Conservation (phyloP, 2,797 vertebrate species). For the Babyrousa celebensis region DNA sequence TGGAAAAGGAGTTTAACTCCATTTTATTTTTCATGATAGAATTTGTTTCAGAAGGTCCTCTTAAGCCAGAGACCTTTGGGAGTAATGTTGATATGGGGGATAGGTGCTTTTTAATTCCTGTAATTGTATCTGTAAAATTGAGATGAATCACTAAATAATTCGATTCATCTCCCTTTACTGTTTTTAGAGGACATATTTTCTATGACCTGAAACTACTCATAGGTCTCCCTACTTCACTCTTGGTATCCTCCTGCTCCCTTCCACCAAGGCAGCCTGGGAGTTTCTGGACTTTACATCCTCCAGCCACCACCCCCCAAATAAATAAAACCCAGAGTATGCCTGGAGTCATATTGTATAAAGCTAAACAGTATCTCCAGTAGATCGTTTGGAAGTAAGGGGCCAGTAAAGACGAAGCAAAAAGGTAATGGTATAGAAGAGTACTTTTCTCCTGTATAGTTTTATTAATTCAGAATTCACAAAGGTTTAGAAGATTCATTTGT, state of each 20-base stretch:
- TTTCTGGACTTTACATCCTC: neutral
- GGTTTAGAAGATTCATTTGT: neutral
- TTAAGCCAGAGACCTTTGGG: constrained; percentile 59
- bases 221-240: neutral
- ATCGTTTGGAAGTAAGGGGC: neutral
- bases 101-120: neutral
- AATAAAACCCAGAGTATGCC: constrained; percentile 19
- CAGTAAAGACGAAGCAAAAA: neutral
- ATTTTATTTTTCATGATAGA: constrained; percentile 65
- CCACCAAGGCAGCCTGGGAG: neutral
- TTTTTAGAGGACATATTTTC: constrained; percentile 66
- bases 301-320: neutral
- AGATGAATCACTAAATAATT: constrained; percentile 56
- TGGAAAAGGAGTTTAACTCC: constrained; percentile 28
- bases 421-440: neutral
- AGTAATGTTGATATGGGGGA: neutral
- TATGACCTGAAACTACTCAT: neutral
- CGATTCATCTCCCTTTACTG: constrained; percentile 13
- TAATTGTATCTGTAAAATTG: constrained; percentile 71
- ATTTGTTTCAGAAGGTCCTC: constrained; percentile 68
- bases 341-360: neutral
- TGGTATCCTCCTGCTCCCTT: neutral
- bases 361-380: neutral
- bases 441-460: neutral
- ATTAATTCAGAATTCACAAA: constrained; percentile 16